Percentiles rank a stretch among this genome's conserved stretches.
phyloP scores from a whole-genome alignment of 2,888 invertebrate genomes.

The Cancer borealis region DNA sequence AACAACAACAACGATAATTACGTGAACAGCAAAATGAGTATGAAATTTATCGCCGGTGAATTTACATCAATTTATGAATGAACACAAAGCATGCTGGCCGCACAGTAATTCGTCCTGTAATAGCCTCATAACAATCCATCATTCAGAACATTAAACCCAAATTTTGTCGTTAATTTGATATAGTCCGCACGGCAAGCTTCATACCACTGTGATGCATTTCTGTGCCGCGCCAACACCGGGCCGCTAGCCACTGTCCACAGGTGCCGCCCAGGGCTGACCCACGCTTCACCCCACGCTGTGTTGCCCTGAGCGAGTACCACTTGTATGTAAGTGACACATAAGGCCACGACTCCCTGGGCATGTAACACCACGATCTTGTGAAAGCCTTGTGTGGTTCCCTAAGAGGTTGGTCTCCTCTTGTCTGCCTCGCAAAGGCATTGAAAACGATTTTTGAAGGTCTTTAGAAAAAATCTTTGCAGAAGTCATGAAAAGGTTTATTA shows the following conservation, averaged over 20 bases:
- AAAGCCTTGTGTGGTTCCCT: too few relatives aligned
- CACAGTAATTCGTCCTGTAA: conserved; percentile 48
- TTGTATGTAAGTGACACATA: too few relatives aligned
- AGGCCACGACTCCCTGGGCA: too few relatives aligned
- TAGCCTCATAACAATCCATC: conserved; percentile 56
- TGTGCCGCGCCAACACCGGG: background rate
- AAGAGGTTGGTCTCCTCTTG: too few relatives aligned
- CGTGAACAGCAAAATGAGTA: conserved; percentile 37
- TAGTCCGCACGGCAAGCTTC: conserved; percentile 12
- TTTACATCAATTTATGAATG: conserved; percentile 47
- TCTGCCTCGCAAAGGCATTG: too few relatives aligned
- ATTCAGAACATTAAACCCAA: conserved; percentile 54
- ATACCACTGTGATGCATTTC: background rate
- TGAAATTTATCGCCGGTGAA: conserved; percentile 25
- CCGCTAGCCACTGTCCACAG: background rate
- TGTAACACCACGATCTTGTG: too few relatives aligned
- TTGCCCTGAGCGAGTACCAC: too few relatives aligned
- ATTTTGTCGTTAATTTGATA: conserved; percentile 56
- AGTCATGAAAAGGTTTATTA: too few relatives aligned
- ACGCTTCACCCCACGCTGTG: background rate
- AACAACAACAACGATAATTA: conserved; percentile 41
- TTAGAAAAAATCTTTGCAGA: too few relatives aligned
- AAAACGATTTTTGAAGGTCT: too few relatives aligned
- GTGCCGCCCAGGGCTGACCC: background rate
- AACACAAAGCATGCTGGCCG: background rate